Conservation (phyloP, 2,888 invertebrate genomes). For the Pandemis corylana region DNA sequence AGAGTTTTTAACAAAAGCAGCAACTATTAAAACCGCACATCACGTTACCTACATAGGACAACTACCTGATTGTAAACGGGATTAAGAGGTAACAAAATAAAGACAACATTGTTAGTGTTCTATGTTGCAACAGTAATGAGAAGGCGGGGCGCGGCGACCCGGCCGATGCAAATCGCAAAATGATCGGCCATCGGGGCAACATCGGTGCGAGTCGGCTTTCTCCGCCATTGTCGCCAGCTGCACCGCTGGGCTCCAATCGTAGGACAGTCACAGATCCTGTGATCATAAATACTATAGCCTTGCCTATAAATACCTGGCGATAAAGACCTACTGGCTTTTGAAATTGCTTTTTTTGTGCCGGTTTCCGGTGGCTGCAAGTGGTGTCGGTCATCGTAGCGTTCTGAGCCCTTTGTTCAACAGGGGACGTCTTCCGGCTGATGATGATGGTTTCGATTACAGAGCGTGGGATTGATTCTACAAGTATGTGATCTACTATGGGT, state of each 20-base stretch:
- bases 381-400: too few species aligned
- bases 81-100: neutral
- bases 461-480: too few species aligned
- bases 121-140: neutral
- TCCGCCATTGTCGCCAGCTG: constrained; percentile 18
- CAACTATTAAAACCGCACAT: neutral
- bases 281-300: too few species aligned
- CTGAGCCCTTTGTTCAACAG: too few species aligned
- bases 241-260: neutral
- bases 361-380: too few species aligned
- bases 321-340: too few species aligned
- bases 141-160: constrained; percentile 19
- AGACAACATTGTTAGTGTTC: neutral
- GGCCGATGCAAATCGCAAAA: constrained; percentile 29
- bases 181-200: constrained; percentile 24
- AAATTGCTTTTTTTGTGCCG: too few species aligned
- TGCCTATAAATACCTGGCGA: too few species aligned
- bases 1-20: neutral
- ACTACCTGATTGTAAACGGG: neutral
- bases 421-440: too few species aligned
- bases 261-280: too few species aligned
- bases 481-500: too few species aligned
- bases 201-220: constrained; percentile 27
- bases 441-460: too few species aligned
- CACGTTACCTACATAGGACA: neutral